Base-by-base conservation (phyloP, 2,888 invertebrate species). In the Salpingus planirostris region DNA sequence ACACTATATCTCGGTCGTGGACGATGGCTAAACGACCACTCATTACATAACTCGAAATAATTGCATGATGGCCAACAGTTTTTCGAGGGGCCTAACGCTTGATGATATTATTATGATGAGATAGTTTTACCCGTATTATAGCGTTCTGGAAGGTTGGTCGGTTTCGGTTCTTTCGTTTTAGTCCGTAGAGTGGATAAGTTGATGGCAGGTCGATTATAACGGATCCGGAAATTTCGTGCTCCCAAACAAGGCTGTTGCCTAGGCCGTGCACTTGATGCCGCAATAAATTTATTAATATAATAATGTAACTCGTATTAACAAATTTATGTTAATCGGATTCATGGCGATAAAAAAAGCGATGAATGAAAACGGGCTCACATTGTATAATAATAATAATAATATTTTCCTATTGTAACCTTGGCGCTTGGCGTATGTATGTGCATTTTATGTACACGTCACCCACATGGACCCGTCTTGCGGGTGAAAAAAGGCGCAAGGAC, bases 401-500 rank as follows among this genome's bases (percentile, higher is more conserved):
- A 30, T 30, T 30, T 37, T 34, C 31, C 28, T 8, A 38, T 38
- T 34, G 34, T 34, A 38, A 34, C 38, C 38, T 38, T 38, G 34
- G 30, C 33, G 29, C 28, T 22, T 23, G 29, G 21, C n/a, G n/a
- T n/a, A n/a, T n/a, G n/a, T n/a, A n/a, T n/a, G n/a, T n/a, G n/a
- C n/a, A n/a, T n/a, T n/a, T n/a, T n/a, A n/a, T 22, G 23, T 29
- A 13, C 29, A 33, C 26, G 28, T 24, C 33, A 37, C 37, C 37
- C 32, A 37, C 38, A 31, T 24, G 33, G n/a, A n/a, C 10, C 21
- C 33, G 29, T 15, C 23, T 42, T 27, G 36, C 41, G n/a, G n/a
- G n/a, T 38, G 27, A 36, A 36, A 43, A 33, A 33, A 44, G 31
- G 31, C 42, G 46, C 52, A 54, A 54, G 50, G 54, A 50, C 51